These are phyloP conservation scores for Dynastes maya DNA, from an alignment of 2,888 invertebrate species.

Conservation along the genomic window DNA sequence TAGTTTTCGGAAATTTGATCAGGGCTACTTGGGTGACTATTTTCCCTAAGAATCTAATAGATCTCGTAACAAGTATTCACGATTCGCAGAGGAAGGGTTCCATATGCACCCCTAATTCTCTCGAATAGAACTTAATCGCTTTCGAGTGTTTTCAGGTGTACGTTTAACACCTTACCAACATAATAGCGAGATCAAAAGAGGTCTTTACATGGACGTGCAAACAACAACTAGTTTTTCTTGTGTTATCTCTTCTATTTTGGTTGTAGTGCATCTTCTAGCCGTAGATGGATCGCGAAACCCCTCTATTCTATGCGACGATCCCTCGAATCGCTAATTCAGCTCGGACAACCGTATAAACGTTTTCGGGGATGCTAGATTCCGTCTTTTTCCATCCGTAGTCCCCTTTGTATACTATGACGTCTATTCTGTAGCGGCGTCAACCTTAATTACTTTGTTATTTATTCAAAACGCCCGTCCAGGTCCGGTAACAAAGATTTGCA, in stretches of 20 bases:
- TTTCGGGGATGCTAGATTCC: conserved; percentile 50
- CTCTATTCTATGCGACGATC: conserved; percentile 44
- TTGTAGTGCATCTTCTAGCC: conserved; percentile 54
- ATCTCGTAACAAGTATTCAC: background rate
- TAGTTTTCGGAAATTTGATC: background rate
- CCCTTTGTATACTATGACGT: conserved; percentile 12
- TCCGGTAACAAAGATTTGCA: conserved; percentile 44
- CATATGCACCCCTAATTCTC: background rate
- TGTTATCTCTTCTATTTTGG: conserved; percentile 54
- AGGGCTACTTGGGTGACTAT: background rate
- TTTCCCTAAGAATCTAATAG: background rate
- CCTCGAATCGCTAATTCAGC: conserved; percentile 56
- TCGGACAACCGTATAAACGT: conserved; percentile 66
- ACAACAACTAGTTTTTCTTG: conserved; percentile 51
- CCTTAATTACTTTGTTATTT: conserved; percentile 54
- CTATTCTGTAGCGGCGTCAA: conserved; percentile 42
- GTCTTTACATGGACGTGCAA: conserved; percentile 55
- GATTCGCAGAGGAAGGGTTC: conserved; percentile 7
- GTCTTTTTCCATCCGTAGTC: conserved; percentile 19
- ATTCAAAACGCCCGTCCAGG: conserved; percentile 47
- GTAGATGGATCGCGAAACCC: conserved; percentile 58
- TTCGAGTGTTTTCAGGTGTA: conserved; percentile 69
- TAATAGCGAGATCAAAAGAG: conserved; percentile 59
- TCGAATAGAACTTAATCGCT: conserved; percentile 67
- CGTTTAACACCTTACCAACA: conserved; percentile 67